A percentile compares a stretch with the other conserved stretches of the same genome.
These are phyloP conservation scores for Siphlonurus alternatus DNA, from an alignment of 2,888 invertebrate species.

Conservation along the genomic window DNA sequence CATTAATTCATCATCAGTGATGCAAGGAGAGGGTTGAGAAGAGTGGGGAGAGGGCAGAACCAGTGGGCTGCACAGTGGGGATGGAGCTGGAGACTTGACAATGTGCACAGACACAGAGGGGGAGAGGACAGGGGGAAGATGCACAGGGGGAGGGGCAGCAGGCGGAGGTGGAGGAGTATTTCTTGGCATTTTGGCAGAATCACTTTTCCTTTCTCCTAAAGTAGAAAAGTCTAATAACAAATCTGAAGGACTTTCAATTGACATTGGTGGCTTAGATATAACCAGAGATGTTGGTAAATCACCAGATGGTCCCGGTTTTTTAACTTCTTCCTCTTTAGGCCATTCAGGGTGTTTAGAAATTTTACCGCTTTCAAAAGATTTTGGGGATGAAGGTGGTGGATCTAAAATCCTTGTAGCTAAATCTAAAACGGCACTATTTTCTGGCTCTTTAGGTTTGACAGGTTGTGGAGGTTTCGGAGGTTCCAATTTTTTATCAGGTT, in stretches of 20 bases:
- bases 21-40: conserved; percentile 44
- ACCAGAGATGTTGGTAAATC: neutral
- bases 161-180: neutral
- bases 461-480: neutral
- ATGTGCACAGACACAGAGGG: conserved; percentile 58
- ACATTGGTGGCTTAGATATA: neutral
- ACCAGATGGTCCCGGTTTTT: neutral
- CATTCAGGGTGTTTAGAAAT: conserved; percentile 2
- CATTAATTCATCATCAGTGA: conserved; percentile 81
- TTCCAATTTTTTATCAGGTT: neutral
- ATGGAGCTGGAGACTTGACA: conserved; percentile 57
- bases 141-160: conserved; percentile 13
- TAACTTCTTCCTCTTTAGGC: neutral
- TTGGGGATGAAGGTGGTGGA: neutral
- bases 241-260: neutral
- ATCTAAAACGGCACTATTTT: neutral
- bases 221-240: neutral
- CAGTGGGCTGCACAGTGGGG: conserved; percentile 26
- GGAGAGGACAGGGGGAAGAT: conserved; percentile 22
- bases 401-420: neutral
- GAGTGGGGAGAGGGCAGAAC: conserved; percentile 47
- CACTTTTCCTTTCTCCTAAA: no score
- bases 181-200: neutral
- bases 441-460: neutral
- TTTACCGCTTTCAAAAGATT: neutral